A percentile compares a stretch with the other conserved stretches of the same genome.
Evolutionary conservation across 1,140 invertebrate species (phyloP).

Genomic region (Pygmarrhopalites habei): DNA sequence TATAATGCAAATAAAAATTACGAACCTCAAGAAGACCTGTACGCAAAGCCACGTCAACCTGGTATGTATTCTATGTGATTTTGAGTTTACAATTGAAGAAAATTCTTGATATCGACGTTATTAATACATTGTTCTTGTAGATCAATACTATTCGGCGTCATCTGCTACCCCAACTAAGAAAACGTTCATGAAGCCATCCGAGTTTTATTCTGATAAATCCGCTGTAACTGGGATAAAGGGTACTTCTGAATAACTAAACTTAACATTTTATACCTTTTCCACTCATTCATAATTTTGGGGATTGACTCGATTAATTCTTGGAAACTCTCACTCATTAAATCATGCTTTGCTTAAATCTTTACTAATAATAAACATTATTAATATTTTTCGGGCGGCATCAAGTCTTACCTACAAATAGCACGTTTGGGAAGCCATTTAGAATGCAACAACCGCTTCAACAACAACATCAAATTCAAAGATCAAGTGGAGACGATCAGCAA

Average conservation of each 20-base stretch:
- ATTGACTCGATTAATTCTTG: too few species aligned
- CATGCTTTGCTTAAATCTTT: too few species aligned
- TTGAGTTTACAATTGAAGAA: too few species aligned
- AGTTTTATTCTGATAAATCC: conserved; percentile 27
- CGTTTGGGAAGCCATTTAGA: conserved; percentile 18
- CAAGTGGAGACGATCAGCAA: conserved; percentile 17
- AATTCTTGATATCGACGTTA: too few species aligned
- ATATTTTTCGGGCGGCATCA: not conserved
- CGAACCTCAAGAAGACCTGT: conserved; percentile 32
- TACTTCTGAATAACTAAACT: too few species aligned
- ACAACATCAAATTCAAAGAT: conserved; percentile 19
- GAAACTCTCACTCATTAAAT: too few species aligned
- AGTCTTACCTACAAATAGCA: not conserved
- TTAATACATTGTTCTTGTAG: too few species aligned
- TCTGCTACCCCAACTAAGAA: conserved; percentile 31
- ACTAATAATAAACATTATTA: too few species aligned
- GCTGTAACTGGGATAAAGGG: not conserved
- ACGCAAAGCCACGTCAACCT: conserved; percentile 34
- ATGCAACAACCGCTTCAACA: conserved; percentile 21
- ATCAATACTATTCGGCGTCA: conserved; percentile 27
- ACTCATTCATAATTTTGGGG: too few species aligned
- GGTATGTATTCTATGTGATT: too few species aligned
- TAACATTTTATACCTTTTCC: too few species aligned
- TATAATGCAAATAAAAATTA: conserved; percentile 13
- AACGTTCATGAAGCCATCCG: conserved; percentile 36